phyloP scores from a whole-genome alignment of 1,140 invertebrate species.

The Ceratina calcarata region DNA sequence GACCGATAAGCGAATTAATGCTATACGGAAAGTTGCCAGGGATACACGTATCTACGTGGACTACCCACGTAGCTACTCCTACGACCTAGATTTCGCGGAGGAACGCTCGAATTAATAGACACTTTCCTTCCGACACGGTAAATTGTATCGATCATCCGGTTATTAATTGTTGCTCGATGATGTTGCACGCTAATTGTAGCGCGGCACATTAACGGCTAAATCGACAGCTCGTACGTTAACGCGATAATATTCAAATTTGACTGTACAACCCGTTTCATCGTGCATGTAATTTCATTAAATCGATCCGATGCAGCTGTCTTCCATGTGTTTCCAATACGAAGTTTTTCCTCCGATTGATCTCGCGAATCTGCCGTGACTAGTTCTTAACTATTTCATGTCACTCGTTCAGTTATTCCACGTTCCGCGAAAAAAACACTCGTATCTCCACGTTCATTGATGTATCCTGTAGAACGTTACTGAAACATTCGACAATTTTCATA shows the following conservation, averaged over 20 bases:
- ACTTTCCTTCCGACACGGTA: constrained; percentile 13
- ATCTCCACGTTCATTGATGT: not conserved
- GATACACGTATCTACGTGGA: not conserved
- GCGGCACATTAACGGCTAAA: not conserved
- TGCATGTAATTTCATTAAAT: no score
- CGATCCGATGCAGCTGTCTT: no score
- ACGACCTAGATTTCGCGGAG: constrained; percentile 21
- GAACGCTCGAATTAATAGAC: constrained; percentile 33
- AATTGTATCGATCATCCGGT: constrained; percentile 19
- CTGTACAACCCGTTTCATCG: not conserved
- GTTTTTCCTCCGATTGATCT: not conserved
- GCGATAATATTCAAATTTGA: constrained; percentile 17
- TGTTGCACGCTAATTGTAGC: constrained; percentile 5
- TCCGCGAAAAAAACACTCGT: no score
- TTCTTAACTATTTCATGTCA: no score
- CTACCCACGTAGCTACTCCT: not conserved
- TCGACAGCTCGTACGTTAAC: not conserved
- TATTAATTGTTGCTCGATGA: constrained; percentile 29
- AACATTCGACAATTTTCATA: no score
- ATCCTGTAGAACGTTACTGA: not conserved
- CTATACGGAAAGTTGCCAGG: not conserved
- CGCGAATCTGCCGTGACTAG: no score
- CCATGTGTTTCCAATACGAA: not conserved
- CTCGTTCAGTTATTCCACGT: not conserved
- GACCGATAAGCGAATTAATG: not conserved